Base-by-base conservation (phyloP, 64 coral and sea anemone species). In the Anthopleura sola region DNA sequence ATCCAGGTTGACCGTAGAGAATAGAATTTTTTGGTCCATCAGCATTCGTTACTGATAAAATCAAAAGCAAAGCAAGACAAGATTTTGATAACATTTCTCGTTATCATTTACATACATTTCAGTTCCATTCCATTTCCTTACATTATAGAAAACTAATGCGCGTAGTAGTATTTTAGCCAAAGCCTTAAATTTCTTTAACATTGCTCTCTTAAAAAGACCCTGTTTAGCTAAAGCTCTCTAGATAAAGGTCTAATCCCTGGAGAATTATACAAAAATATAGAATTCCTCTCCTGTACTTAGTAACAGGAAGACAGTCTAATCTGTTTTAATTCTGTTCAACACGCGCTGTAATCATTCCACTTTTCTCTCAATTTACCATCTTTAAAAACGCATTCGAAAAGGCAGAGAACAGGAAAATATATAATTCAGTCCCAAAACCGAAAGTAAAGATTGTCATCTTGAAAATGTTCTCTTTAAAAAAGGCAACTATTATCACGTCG, bases 251-350 rank as follows among this genome's bases (percentile, higher is more conserved):
- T 71, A 71, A 71, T 71, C 66, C 66, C n/a, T 31, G 28, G 12
- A 71, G 66, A 71, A 71, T 71, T 71, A 71, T 28, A 71, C 66
- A 71, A 71, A n/a, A 71, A 71, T 71, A 71, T 71, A 71, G 29
- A 33, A 71, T 71, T 71, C 29, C 66, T 34, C 66, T 71, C 29
- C 8, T 15, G 3, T 20, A 34, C 66, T 71, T 71, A 71, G 66
- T 62, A 71, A 34, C 31, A 71, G 66, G 66, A 71, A 71, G 66
- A 71, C 28, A 2, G 12, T 13, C 66, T 71, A 71, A 71, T 71
- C 66, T 71, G 34, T 31, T 71, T 34, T 62, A 71, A 71, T 71
- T 15, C 66, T 71, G 3, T 62, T 62, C 24, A n/a, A 17, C 21
- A 23, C 11, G 66, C 66, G 66, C 29, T 0, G 31, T 33, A 71